A percentile compares a stretch with the other conserved stretches of the same genome.
Conservation (phyloP, 2,888 invertebrate species). For the Nomada ruficornis region DNA sequence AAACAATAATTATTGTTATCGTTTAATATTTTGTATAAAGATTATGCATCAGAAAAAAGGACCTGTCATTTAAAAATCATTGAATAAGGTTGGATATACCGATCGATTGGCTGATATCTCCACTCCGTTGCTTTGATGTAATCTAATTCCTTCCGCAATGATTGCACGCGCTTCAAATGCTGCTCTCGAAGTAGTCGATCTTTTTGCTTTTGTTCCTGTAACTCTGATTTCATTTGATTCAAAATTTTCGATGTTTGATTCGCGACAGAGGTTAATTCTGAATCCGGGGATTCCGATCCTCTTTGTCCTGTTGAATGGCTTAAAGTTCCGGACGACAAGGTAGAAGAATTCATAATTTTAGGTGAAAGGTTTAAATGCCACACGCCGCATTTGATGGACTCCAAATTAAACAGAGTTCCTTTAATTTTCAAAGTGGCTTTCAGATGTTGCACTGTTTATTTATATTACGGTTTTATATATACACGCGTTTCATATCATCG, state of each 20-base stretch:
- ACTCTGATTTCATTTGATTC: constrained; percentile 86
- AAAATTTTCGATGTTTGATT: constrained; percentile 82
- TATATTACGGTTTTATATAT: not conserved
- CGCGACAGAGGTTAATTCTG: constrained; percentile 76
- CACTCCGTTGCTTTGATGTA: constrained; percentile 92
- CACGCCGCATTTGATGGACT: not conserved
- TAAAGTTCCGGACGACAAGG: constrained; percentile 78
- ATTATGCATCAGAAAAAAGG: not conserved
- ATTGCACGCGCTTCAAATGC: constrained; percentile 90
- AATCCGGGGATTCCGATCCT: constrained; percentile 79
- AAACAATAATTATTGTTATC: constrained; percentile 18
- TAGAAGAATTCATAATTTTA: constrained; percentile 80
- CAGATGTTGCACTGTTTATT: not conserved
- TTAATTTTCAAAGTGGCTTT: not conserved
- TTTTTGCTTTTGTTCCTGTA: constrained; percentile 86
- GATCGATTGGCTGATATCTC: constrained; percentile 91
- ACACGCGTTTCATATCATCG: not conserved
- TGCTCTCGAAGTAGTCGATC: constrained; percentile 88
- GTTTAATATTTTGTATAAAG: not conserved
- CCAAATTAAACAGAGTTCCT: no score
- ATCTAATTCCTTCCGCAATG: constrained; percentile 90
- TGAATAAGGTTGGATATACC: constrained; percentile 81
- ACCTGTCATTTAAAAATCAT: not conserved
- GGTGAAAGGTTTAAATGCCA: not conserved
- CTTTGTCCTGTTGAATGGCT: constrained; percentile 78